Base-by-base conservation (phyloP, 2,113 vertebrate genomes). In the Entelurus aequoreus region DNA sequence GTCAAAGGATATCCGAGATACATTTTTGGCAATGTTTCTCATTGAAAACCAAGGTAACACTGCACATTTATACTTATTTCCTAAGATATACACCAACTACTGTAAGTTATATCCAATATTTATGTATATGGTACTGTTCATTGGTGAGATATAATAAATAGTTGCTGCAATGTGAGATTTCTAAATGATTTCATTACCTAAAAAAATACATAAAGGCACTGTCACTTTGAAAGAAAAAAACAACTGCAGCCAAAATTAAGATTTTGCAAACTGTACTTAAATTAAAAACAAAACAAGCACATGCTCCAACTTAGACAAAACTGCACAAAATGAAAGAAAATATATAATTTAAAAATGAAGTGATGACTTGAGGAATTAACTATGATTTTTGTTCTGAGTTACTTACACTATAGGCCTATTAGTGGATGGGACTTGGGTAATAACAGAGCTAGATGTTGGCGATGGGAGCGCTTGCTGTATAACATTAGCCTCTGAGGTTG, bases 391-490 rank as follows among this genome's bases (percentile, higher is more conserved):
- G 53, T 85, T 80, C 82, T 7, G 61, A 78, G 74, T 87, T 87
- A 97, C 97, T 98, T 93, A 99, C 97, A 97, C 94, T 87, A 99
- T 94, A 80, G 95, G 93, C 81, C 96, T 94, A 90, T 94, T 99
- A 87, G 95, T 94, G 68, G 97, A 93, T 54, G 97, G 95, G 85
- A 94, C 94, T 87, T 98, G 97, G 79, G 97, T 97, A 89, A 98
- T 98, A 91, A 99, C 97, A 92, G 96, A 96, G 91, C 95, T 98
- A 85, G 97, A 97, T 21, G 97, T 98, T 90, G 97, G 97, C 82
- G 96, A 99, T 77, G 95, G 95, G 89, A 95, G 92, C 82, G 95
- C 94, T 90, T 94, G 96, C 90, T 98, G 96, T 92, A 98, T 97
- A 90, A 97, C 95, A 92, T 92, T 95, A 77, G 95, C 92, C 76